Percentiles rank a stretch among this genome's conserved stretches.
Conservation (phyloP, 2,113 vertebrate species). For the Sclerurus mexicanus region DNA sequence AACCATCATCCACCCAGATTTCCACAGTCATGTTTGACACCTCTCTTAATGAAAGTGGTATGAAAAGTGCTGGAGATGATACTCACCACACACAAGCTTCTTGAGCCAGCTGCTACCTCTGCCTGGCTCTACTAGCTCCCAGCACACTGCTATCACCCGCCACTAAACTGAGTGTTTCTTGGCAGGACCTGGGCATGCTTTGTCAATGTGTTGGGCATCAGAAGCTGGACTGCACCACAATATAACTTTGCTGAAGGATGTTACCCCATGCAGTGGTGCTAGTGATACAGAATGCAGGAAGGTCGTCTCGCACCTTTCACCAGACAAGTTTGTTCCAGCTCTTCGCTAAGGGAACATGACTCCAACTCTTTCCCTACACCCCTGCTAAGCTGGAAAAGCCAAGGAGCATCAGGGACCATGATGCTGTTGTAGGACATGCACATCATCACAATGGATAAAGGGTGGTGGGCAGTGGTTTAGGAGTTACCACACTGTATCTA, state of each 20-base stretch:
- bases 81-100: accelerated
- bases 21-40: neutral
- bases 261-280: accelerated
- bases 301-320: neutral
- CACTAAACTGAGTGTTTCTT: neutral
- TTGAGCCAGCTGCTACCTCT: neutral
- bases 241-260: neutral
- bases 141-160: neutral
- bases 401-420: neutral
- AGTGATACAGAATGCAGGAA: neutral
- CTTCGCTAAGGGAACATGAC: neutral
- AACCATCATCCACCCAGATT: neutral
- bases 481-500: neutral
- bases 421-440: neutral
- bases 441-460: accelerated
- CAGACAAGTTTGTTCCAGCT: neutral
- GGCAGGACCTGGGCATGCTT: neutral
- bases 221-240: neutral
- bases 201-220: neutral
- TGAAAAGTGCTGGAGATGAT: neutral
- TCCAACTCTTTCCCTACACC: neutral
- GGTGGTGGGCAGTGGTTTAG: neutral
- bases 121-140: neutral
- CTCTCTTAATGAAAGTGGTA: neutral
- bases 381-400: neutral